Evolutionary conservation across 2,113 vertebrate genomes (phyloP), one percentile per base, ranked within the genome.

Genomic region (Camarhynchus parvulus): DNA sequence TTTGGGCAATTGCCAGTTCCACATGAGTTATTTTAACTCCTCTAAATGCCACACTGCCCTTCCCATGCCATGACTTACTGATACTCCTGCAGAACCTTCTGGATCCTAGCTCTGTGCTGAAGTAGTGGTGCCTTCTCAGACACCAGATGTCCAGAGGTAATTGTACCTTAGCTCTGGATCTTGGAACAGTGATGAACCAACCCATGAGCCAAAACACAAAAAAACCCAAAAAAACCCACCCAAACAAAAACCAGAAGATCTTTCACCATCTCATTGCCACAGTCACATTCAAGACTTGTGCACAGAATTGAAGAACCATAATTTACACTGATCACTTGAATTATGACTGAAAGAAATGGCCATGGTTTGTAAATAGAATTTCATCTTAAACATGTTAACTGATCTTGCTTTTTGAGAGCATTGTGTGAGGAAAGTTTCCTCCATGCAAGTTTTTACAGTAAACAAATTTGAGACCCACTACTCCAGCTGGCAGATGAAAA

Each of bases 221-320:
- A 4, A 42, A 42, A 42, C 6, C 39, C 46, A 27, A 3, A 33
- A 12, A 7, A 6, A 15, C 41, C 41, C 3, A 8, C 8, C 2
- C 11, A 13, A 78, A 37, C 5, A 28, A 58, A 42, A 58, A 15
- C 25, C 50, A 64, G 44, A 39, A 5, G 7, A 16, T 25, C 37
- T 86, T n/a, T 63, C 33, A 25, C 13, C 0, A 1, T 4, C 0
- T 39, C 13, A 0, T 42, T 61, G 35, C 25, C 30, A 9, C 11
- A 5, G 10, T 23, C 20, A 22, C 7, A 17, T 37, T 70, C 47
- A 23, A 90, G 31, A 31, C 11, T 69, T 70, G 10, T 9, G 8
- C 58, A 31, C 6, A 31, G 17, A 72, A 24, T 2, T 39, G 47
- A 83, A 80, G 39, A 62, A 17, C 3, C 1, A 1, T 22, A 15